Conservation (phyloP, 2,113 vertebrate species). For the Cyanoderma ruficeps region DNA sequence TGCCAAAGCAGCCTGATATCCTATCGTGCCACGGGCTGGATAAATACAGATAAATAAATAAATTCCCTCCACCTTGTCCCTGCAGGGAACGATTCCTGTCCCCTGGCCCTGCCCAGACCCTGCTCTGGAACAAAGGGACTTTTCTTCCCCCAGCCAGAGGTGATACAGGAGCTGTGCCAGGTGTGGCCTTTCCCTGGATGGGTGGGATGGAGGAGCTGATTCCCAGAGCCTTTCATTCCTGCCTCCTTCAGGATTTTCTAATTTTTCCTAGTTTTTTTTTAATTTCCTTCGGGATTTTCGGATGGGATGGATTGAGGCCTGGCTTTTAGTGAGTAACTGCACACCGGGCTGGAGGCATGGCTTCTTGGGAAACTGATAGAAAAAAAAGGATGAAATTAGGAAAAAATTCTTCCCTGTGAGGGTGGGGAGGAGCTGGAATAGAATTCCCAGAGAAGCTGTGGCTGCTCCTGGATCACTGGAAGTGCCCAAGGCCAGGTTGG, state of each 20-base stretch:
- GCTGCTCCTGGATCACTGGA: neutral
- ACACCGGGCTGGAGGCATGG: fast-evolving
- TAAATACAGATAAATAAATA: neutral
- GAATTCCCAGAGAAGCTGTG: neutral
- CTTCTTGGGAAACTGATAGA: neutral
- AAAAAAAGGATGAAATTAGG: neutral
- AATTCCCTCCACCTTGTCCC: neutral
- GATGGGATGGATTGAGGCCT: fast-evolving
- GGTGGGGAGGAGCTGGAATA: neutral
- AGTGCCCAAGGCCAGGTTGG: neutral
- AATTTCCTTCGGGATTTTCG: neutral
- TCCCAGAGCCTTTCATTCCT: neutral
- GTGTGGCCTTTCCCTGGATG: neutral
- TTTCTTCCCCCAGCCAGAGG: neutral
- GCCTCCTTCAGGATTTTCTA: neutral
- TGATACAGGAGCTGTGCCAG: slow-evolving; percentile 17
- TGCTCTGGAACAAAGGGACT: neutral
- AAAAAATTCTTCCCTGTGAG: neutral
- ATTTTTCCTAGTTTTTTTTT: too few species aligned
- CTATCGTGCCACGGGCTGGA: neutral
- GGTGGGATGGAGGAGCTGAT: neutral
- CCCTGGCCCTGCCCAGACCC: neutral
- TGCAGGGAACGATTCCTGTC: neutral
- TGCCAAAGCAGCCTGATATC: neutral
- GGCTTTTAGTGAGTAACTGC: neutral